Base-by-base conservation (phyloP, 2,888 invertebrate species). In the Erebia aethiops region DNA sequence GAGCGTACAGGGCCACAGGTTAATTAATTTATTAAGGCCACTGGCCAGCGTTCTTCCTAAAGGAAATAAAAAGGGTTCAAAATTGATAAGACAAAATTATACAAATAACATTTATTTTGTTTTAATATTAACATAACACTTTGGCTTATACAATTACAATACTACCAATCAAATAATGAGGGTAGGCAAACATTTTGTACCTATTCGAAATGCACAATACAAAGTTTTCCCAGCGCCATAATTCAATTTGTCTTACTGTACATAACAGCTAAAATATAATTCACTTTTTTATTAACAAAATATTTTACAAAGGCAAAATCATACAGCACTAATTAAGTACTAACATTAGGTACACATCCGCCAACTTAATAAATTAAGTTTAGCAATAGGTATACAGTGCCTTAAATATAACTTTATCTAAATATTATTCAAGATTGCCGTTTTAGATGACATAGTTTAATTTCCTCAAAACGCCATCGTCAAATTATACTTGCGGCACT, bases 91-190 rank as follows among this genome's bases (percentile, higher is more conserved):
- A 46, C 18, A 46, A 35, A 7, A 35, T 35, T 74, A 69, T 76
- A 76, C 74, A 76, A 76, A 76, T 75, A 75, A 76, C 76, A 76
- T 76, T 76, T 76, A 76, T 75, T 76, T 74, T 26, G 46, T 74
- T 72, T 72, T 61, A 69, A 72, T 65, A 64, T 62, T 69, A 76
- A 76, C 75, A 67, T 76, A 76, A 75, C 75, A 74, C 67, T 75
- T 73, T 74, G 72, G 68, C 74, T 72, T 72, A n/a, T n/a, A 74
- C 65, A 57, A 21, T 66, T 66, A 66, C 56, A 57, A 56, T 66
- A 66, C 18, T 21, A 56, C 56, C 41, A 56, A 66, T 66, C 56
- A 57, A 66, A 66, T 56, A 66, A 66, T 56, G 66, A 43, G 14
- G 41, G 66, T 54, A 51, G 52, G 8, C 13, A 18, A 18, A 41